These are phyloP conservation scores for Pseudobourletiella spinata DNA, from an alignment of 1,140 invertebrate genomes.

Conservation along the genomic window DNA sequence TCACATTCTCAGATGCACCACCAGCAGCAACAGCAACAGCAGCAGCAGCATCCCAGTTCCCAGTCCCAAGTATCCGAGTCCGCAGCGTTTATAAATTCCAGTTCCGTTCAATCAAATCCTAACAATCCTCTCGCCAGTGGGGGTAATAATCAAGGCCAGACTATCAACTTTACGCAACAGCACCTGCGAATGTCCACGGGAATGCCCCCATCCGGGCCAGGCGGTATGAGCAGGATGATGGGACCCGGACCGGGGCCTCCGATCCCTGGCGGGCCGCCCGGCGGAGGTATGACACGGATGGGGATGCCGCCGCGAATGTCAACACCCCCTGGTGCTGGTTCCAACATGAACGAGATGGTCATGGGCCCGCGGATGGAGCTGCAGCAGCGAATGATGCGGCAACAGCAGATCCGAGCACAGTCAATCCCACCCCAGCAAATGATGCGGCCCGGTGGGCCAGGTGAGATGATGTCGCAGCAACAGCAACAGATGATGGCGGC, in stretches of 20 bases:
- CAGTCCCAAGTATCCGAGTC: neutral
- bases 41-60: neutral
- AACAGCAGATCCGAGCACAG: neutral
- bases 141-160: conserved; percentile 27
- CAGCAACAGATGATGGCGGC: conserved; percentile 41
- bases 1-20: neutral
- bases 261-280: neutral
- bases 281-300: neutral
- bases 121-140: neutral
- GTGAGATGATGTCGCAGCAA: conserved; percentile 40
- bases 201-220: neutral
- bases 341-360: neutral
- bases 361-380: conserved; percentile 11
- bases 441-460: neutral
- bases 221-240: conserved; percentile 6
- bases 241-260: neutral
- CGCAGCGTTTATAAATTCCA: conserved; percentile 4
- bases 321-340: neutral
- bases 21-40: neutral
- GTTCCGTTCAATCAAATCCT: neutral
- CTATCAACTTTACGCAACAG: conserved; percentile 35
- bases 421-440: conserved; percentile 13
- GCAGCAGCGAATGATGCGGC: conserved; percentile 19
- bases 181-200: conserved; percentile 25
- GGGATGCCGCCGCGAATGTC: neutral